Evolutionary conservation across 2,797 vertebrate genomes (phyloP).

Genomic region (Epinephelus malabaricus): DNA sequence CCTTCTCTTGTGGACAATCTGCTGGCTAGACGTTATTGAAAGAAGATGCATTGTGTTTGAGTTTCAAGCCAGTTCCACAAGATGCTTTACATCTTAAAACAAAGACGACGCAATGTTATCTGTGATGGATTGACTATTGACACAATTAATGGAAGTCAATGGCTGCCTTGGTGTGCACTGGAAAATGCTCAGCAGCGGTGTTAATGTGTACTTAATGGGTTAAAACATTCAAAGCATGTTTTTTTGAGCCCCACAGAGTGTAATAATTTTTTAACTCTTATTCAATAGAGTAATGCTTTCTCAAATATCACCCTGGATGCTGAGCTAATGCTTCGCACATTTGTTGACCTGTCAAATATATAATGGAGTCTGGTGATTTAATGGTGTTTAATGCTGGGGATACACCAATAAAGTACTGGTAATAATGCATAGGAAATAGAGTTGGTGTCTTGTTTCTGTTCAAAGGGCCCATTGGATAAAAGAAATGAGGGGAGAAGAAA

Average conservation of each 20-base stretch:
- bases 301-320: not conserved
- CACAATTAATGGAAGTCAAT: not conserved
- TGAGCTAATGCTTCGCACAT: slow-evolving; percentile 11
- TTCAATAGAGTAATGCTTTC: not conserved
- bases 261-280: not conserved
- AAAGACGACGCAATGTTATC: not conserved
- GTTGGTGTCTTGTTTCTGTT: slow-evolving; percentile 40
- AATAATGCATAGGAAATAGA: slow-evolving; percentile 29
- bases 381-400: slow-evolving; percentile 9
- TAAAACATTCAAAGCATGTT: not conserved
- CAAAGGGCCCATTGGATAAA: slow-evolving; percentile 33
- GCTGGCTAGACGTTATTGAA: not conserved
- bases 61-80: not conserved
- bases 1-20: not conserved
- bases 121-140: not conserved
- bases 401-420: slow-evolving; percentile 18
- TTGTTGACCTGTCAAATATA: slow-evolving; percentile 35
- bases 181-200: not conserved
- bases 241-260: not conserved
- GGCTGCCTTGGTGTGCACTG: not conserved
- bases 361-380: slow-evolving; percentile 22
- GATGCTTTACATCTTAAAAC: not conserved
- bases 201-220: not conserved
- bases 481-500: slow-evolving; percentile 31
- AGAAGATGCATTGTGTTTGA: not conserved